These are phyloP conservation scores for Phorcus lineatus DNA, from an alignment of 2,888 invertebrate genomes.

Conservation along the genomic window DNA sequence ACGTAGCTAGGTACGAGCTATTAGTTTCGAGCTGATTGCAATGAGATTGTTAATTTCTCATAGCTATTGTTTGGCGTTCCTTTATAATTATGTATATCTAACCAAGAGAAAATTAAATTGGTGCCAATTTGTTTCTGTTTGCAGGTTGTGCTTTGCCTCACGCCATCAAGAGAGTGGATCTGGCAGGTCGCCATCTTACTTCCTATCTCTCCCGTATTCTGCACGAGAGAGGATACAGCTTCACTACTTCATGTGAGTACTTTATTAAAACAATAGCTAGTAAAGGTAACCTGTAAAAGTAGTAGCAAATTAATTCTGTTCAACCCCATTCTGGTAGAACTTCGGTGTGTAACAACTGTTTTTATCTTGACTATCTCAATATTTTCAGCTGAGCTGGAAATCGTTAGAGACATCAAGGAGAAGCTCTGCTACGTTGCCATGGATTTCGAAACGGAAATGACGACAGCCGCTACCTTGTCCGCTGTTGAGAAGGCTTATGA, in stretches of 20 bases:
- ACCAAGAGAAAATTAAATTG: background rate
- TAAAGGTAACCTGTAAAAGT: no score
- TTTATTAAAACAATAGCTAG: no score
- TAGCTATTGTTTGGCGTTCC: no score
- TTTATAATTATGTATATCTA: no score
- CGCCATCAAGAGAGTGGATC: conserved; percentile 52
- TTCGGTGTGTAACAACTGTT: no score
- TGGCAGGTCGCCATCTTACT: conserved; percentile 58
- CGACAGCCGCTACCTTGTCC: conserved; percentile 58
- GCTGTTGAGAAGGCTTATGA: conserved; percentile 67
- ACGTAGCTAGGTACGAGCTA: no score
- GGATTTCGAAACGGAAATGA: conserved; percentile 73
- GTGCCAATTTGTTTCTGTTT: conserved; percentile 80
- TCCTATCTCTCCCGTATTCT: conserved; percentile 57
- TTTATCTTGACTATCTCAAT: no score
- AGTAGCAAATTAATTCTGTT: no score
- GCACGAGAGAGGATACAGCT: conserved; percentile 74
- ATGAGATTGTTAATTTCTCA: no score
- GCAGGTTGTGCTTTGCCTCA: conserved; percentile 62
- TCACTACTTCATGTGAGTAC: conserved; percentile 63
- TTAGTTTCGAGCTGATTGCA: no score
- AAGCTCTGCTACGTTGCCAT: conserved; percentile 76
- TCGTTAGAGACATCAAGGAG: conserved; percentile 66
- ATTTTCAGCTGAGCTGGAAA: conserved; percentile 18
- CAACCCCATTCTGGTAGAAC: no score